A percentile compares a stretch with the other conserved stretches of the same genome.
Conservation (phyloP, 1,140 invertebrate genomes). For the Pogonus chalceus region DNA sequence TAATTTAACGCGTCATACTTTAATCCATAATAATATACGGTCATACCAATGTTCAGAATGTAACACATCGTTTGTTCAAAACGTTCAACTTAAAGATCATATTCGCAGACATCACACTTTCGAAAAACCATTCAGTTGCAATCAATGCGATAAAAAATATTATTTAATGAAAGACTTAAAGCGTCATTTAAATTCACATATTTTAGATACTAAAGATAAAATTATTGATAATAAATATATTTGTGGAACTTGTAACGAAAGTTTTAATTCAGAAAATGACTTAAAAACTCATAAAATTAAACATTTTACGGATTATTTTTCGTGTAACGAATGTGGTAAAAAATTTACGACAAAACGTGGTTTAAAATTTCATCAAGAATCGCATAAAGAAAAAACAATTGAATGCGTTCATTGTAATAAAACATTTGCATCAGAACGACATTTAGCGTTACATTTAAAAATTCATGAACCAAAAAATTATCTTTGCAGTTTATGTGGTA, state of each 20-base stretch:
- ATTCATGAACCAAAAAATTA: not conserved
- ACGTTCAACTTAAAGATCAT: not conserved
- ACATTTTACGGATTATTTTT: not conserved
- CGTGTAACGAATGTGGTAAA: not conserved
- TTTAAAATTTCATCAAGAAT: not conserved
- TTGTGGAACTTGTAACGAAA: not conserved
- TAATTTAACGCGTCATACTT: not conserved
- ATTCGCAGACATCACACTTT: not conserved
- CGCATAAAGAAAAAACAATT: not conserved
- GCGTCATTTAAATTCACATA: not conserved
- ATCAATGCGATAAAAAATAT: not conserved
- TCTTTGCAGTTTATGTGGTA: not conserved
- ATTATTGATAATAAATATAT: not conserved
- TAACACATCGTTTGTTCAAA: not conserved
- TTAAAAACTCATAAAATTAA: not conserved
- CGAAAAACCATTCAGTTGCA: not conserved
- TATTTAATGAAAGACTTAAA: not conserved
- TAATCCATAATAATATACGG: not conserved
- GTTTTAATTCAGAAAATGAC: not conserved
- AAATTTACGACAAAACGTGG: not conserved
- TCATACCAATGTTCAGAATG: not conserved
- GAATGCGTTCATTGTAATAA: not conserved
- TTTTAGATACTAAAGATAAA: not conserved
- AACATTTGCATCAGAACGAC: not conserved
- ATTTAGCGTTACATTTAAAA: not conserved